Percentiles rank a stretch among this genome's conserved stretches.
Evolutionary conservation across 2,888 invertebrate species (phyloP).

Genomic region (Nasonovia ribisnigri): DNA sequence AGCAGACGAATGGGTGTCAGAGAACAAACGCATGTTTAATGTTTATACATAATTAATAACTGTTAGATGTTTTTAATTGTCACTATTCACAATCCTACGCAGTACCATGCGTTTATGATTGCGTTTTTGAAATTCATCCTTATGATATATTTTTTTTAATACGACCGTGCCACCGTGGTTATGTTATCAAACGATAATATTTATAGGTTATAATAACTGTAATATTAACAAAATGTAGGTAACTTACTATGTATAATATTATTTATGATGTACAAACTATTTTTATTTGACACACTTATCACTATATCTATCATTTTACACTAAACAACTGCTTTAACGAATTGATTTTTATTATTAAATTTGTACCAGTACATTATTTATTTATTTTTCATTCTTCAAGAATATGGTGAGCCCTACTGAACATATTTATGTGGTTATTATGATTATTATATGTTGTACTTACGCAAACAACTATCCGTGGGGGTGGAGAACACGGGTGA

Average conservation of each 20-base stretch:
- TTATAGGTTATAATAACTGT: not conserved
- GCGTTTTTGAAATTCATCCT: not conserved
- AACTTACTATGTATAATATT: not conserved
- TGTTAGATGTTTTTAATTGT: conserved; percentile 1
- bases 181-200: not conserved
- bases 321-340: not conserved
- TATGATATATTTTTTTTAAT: not conserved
- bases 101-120: not conserved
- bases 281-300: not conserved
- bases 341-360: not conserved
- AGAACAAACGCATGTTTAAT: not conserved
- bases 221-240: no score
- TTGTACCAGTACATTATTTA: not conserved
- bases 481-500: no score
- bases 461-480: no score
- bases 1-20: no score
- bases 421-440: no score
- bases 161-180: no score
- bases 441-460: not conserved
- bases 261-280: not conserved
- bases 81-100: not conserved
- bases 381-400: no score
- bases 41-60: not conserved
- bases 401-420: no score
- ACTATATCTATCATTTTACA: not conserved